Base-by-base conservation (phyloP, 1,140 invertebrate genomes). In the Saccostrea cuccullata region DNA sequence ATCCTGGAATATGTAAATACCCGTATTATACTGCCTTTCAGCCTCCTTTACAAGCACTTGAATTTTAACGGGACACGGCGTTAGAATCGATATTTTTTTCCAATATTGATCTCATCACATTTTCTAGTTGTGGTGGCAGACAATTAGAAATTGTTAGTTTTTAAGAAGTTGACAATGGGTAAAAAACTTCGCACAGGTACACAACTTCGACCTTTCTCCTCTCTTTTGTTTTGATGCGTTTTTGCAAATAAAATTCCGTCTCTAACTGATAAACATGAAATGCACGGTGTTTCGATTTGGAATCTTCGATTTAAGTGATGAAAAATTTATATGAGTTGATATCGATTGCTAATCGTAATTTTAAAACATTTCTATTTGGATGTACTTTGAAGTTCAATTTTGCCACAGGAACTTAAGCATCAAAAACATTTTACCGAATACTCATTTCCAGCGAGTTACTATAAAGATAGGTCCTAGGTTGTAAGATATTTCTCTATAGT, bases 1-100 rank as follows among this genome's bases (percentile, higher is more conserved):
- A 85, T 77, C 60, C 77, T 82, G 47, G 17, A 84, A 55, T 58
- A 84, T 23, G n/a, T 60, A 84, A 84, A 55, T n/a, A 56, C 17
- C 4, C 17, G 26, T 77, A 36, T 77, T 77, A 77, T 77, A 30
- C 36, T 77, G 23, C 23, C 13, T 30, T 26, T 26, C 26, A 30
- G 70, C 13, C 26, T 26, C 30, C 26, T 77, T 77, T 15, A 67
- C 30, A 77, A 77, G 70, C 70, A 77, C 70, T 77, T 77, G 70
- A 77, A 77, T 23, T 77, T 77, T 77, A 77, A 77, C 70, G 70
- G 70, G 70, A 77, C 26, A 77, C 23, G 26, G 70, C 26, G 30
- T 20, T 15, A 77, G 70, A 30, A 77, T 77, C 70, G 26, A 77
- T 77, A 77, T 30, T 30, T 30, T 47, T 77, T 77, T 77, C 70